phyloP scores from a whole-genome alignment of 2,888 invertebrate species.

The Lottia scabra region DNA sequence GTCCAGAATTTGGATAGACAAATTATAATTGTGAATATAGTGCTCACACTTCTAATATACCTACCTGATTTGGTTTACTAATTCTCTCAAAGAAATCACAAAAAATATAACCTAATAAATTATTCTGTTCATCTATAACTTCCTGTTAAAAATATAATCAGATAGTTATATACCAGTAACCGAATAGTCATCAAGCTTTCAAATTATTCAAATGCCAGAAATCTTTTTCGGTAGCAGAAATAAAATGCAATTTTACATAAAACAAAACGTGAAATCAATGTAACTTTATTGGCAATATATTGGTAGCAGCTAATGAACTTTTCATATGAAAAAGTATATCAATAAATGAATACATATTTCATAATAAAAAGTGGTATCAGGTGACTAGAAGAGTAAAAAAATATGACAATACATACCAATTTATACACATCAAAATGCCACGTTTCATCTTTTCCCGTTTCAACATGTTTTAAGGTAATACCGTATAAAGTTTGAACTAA shows the following conservation, averaged over 20 bases:
- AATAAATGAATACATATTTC: background rate
- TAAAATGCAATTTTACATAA: too few relatives aligned
- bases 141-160: conserved; percentile 24
- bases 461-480: conserved; percentile 80
- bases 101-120: conserved; percentile 91
- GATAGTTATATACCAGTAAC: too few relatives aligned
- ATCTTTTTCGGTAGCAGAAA: too few relatives aligned
- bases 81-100: conserved; percentile 91
- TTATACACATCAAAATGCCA: conserved; percentile 93
- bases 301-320: too few relatives aligned
- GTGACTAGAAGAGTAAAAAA: background rate
- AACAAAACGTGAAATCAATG: too few relatives aligned
- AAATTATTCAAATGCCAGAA: too few relatives aligned
- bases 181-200: too few relatives aligned
- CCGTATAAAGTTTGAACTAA: conserved; percentile 83
- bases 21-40: too few relatives aligned
- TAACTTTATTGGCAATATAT: too few relatives aligned
- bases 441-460: conserved; percentile 82
- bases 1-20: too few relatives aligned
- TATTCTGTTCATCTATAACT: conserved; percentile 85
- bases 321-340: background rate
- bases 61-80: conserved; percentile 88
- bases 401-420: conserved; percentile 73
- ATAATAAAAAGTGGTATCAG: background rate
- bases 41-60: conserved; percentile 9